Conservation (phyloP, 2,113 vertebrate genomes). For the Eurystomus gularis region DNA sequence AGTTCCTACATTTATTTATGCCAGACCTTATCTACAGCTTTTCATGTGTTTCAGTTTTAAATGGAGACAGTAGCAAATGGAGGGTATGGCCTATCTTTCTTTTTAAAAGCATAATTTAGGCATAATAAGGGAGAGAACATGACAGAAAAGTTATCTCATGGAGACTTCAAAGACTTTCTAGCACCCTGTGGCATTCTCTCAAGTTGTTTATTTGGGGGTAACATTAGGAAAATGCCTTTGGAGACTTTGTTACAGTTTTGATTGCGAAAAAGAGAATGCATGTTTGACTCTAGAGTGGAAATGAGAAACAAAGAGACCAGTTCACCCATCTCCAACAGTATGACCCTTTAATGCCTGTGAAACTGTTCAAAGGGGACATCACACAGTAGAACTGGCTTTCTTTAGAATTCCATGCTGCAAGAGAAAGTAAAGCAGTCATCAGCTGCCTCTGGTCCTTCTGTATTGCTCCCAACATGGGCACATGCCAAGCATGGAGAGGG, state of each 20-base stretch:
- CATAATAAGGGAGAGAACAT: neutral
- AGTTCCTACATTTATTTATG: neutral
- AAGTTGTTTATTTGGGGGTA: neutral
- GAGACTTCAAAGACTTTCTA: neutral
- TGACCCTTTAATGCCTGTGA: neutral
- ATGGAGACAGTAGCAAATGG: neutral
- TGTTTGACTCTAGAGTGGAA: slow-evolving; percentile 7
- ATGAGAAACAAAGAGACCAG: neutral
- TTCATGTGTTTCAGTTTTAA: slow-evolving; percentile 2
- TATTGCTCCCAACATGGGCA: neutral
- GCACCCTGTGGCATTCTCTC: neutral
- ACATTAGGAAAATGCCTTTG: neutral
- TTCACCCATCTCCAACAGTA: neutral
- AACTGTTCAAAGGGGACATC: neutral
- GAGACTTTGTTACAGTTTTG: neutral
- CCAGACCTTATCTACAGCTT: neutral
- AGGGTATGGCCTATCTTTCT: neutral
- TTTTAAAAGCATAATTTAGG: neutral
- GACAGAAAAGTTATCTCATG: neutral
- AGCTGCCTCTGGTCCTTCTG: neutral
- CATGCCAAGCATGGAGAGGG: neutral
- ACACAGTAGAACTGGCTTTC: neutral
- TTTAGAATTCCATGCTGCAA: neutral
- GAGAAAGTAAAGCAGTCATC: neutral
- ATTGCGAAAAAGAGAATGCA: neutral